phyloP scores from a whole-genome alignment of 2,888 invertebrate species.

The Ectropis crepuscularia region DNA sequence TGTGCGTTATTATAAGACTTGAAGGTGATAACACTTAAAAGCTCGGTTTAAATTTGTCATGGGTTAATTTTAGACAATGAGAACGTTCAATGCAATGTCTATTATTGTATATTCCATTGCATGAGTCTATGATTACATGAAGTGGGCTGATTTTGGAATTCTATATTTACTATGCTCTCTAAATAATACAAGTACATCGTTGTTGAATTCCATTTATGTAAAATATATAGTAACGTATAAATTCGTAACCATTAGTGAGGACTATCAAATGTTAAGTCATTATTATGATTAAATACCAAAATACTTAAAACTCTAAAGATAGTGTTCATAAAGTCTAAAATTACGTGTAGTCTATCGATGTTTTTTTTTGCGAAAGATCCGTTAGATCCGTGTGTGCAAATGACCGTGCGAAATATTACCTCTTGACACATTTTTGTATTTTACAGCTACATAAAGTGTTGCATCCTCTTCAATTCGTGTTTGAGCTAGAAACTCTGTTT shows the following conservation, averaged over 20 bases:
- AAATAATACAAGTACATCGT: constrained; percentile 7
- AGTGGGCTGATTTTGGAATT: constrained; percentile 20
- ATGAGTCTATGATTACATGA: constrained; percentile 26
- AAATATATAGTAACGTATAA: background rate
- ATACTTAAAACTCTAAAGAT: constrained; percentile 9
- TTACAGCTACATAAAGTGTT: constrained; percentile 59
- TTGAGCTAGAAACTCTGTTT: constrained; percentile 35
- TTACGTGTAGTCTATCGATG: constrained; percentile 35
- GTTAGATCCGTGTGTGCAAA: constrained; percentile 54
- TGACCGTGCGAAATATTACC: constrained; percentile 57
- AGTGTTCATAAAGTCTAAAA: constrained; percentile 33
- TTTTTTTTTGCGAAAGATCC: constrained; percentile 61
- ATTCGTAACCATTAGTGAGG: background rate
- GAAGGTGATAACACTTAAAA: constrained; percentile 78
- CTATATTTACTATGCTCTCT: constrained; percentile 16
- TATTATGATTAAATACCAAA: constrained; percentile 3
- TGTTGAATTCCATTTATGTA: background rate
- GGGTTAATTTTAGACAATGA: constrained; percentile 70
- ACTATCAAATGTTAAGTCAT: constrained; percentile 1
- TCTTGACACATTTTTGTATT: constrained; percentile 50
- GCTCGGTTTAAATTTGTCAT: constrained; percentile 73
- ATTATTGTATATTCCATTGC: constrained; percentile 37
- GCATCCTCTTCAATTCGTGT: constrained; percentile 46
- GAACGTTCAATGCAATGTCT: constrained; percentile 69
- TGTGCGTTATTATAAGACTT: constrained; percentile 69